Evolutionary conservation across 2,888 invertebrate species (phyloP).

Genomic region (Nineta flava): DNA sequence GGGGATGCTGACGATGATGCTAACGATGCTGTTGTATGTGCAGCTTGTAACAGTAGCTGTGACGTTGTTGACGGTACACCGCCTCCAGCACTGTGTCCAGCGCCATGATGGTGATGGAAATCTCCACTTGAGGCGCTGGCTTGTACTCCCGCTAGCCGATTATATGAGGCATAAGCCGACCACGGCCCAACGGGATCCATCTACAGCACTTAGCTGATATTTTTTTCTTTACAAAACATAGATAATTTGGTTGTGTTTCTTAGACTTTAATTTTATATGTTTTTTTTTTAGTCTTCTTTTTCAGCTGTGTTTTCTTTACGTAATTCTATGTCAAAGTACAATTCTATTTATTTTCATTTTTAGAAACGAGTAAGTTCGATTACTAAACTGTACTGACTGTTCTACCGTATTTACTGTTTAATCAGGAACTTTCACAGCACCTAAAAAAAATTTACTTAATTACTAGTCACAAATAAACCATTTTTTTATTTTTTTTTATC

Average conservation of each 20-base stretch:
- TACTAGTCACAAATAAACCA: neutral
- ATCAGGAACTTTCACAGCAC: neutral
- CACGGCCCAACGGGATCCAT: slow-evolving; percentile 88
- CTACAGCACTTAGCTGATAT: slow-evolving; percentile 19
- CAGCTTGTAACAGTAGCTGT: slow-evolving; percentile 46
- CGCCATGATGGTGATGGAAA: slow-evolving; percentile 47
- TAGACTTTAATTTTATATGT: neutral
- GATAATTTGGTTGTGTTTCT: neutral
- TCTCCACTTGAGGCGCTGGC: slow-evolving; percentile 50
- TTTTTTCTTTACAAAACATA: slow-evolving; percentile 3
- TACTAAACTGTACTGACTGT: too few species aligned
- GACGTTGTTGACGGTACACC: slow-evolving; percentile 50
- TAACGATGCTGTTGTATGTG: slow-evolving; percentile 40
- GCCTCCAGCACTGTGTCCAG: slow-evolving; percentile 29
- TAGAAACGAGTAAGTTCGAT: too few species aligned
- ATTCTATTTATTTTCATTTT: neutral
- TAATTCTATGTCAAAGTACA: neutral
- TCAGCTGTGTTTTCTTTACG: too few species aligned
- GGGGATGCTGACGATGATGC: slow-evolving; percentile 45
- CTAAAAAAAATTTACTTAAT: neutral
- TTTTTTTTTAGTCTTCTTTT: neutral
- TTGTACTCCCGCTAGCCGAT: slow-evolving; percentile 59
- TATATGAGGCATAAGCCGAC: slow-evolving; percentile 70
- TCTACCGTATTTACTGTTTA: too few species aligned
- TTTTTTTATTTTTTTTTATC: too few species aligned